Conservation (phyloP, 2,888 invertebrate genomes). For the Andrena praecox region DNA sequence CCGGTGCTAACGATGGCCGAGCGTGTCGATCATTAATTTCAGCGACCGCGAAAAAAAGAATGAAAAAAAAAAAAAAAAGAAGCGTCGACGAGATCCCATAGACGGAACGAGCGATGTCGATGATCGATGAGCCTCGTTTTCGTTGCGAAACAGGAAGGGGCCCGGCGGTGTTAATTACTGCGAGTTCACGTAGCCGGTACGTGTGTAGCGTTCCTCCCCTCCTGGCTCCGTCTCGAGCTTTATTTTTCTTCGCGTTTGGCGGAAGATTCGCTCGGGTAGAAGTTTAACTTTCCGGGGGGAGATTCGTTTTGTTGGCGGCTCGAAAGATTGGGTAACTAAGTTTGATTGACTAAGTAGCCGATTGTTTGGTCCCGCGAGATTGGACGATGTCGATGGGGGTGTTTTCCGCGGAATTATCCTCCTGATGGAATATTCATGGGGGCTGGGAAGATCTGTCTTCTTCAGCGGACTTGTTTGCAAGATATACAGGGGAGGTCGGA, state of each 20-base stretch:
- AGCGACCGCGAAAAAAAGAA: conserved; percentile 15
- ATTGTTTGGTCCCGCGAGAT: conserved; percentile 23
- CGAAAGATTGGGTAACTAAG: not conserved
- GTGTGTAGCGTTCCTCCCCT: not conserved
- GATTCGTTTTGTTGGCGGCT: not conserved
- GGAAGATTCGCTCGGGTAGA: conserved; percentile 14
- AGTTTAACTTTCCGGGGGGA: not conserved
- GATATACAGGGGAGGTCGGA: not conserved
- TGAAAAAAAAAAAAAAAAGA: too few species aligned
- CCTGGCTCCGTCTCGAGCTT: not conserved
- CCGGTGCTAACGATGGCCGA: conserved; percentile 35
- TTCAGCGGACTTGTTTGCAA: not conserved
- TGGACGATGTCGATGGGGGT: not conserved
- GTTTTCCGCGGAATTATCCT: not conserved
- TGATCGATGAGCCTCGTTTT: conserved; percentile 37
- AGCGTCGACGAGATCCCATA: conserved; percentile 10
- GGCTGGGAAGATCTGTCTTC: not conserved
- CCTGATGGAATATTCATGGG: not conserved
- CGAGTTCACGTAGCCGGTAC: not conserved
- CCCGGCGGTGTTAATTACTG: conserved; percentile 17
- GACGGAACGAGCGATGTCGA: conserved; percentile 31
- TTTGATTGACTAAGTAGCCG: conserved; percentile 20
- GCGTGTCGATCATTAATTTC: conserved; percentile 43
- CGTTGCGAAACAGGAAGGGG: conserved; percentile 22
- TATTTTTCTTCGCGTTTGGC: conserved; percentile 14